Evolutionary conservation across 1,140 invertebrate species (phyloP), one percentile per base, ranked within the genome.

Genomic region (Nasonia longicornis): DNA sequence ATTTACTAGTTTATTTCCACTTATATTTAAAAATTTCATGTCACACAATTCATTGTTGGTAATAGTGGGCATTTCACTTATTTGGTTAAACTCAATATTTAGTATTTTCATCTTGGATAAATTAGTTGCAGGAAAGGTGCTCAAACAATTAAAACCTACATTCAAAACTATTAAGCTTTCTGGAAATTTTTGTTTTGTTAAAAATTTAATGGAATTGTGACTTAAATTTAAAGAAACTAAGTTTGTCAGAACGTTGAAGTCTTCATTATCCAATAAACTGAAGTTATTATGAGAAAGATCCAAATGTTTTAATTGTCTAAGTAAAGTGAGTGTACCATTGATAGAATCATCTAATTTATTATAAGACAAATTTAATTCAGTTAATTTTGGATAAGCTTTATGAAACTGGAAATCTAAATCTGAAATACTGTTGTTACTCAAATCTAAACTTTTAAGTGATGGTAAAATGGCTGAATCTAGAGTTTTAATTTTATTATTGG

Each of bases 401-500:
- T 83, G 66, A 38, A 73, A 78, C 48, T 79, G 83, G 45, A 78
- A 79, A 10, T 83, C 78, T 52, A 89, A 48, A 71, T 77, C 79
- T 2, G 42, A 64, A 8, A 90, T 85, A 7, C 31, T 66, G 85
- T 89, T 90, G 70, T 87, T 42, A 81, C 88, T 89, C 67, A 90
- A 77, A 81, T 89, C 85, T 11, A 90, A 66, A 3, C 74, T 75
- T 7, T 72, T 48, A 16, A 90, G 71, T 6, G 71, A 69, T 73
- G 79, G 78, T 72, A 83, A 87, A 69, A 48, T 83, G 48, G 0
- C 45, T 80, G 80, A 72, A 35, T 83, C 81, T 20, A 88, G 82
- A 14, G 20, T 29, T 80, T 66, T 75, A 29, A 87, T 76, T 45
- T 58, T 26, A 84, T 88, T 88, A 29, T 69, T 76, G 0, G 88